Base-by-base conservation (phyloP, 2,797 vertebrate genomes). In the Rhinoraja longicauda region DNA sequence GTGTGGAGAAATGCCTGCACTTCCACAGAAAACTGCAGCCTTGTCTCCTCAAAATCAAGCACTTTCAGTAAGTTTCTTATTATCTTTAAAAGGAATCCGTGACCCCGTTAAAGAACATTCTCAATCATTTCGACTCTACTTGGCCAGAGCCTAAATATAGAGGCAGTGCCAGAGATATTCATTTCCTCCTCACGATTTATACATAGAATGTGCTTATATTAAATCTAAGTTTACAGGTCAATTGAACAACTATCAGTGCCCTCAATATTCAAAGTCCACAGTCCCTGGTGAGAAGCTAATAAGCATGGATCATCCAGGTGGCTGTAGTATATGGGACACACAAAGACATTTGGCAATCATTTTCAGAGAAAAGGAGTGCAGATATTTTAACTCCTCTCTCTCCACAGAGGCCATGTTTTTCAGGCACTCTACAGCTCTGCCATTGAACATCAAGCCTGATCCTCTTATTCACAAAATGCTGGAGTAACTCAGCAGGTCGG, bases 131-230 rank as follows among this genome's bases (percentile, higher is more conserved):
- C 84, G 2, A 32, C n/a, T 67, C 9, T 64, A 88, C 84, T 62
- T 88, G 84, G 64, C 84, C 36, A 32, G 29, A 88, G 84, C n/a
- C 84, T 88, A 67, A 88, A 88, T 88, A 88, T 88, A 67, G 59
- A 64, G n/a, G 1, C 29, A 88, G 15, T 36, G 84, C 32, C 84
- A 88, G 84, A 67, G n/a, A 88, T 29, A 88, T 88, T 88, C n/a
- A 88, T 88, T 62, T 86, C 84, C 17, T 36, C 6, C n/a, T 64
- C 59, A 67, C 7, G 5, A 88, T 6, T 88, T 88, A 64, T 88
- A 88, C 59, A 62, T 62, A 62, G 82, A n/a, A n/a, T n/a, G 59
- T 67, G 59, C 59, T 21, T 21, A 67, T 32, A 32, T 88, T 64
- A 88, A 88, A 88, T 88, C 64, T 88, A 88, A 19, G 32, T 88